A percentile compares a stretch with the other conserved stretches of the same genome.
phyloP scores from a whole-genome alignment of 1,140 invertebrate species.

The Mizuhopecten yessoensis region DNA sequence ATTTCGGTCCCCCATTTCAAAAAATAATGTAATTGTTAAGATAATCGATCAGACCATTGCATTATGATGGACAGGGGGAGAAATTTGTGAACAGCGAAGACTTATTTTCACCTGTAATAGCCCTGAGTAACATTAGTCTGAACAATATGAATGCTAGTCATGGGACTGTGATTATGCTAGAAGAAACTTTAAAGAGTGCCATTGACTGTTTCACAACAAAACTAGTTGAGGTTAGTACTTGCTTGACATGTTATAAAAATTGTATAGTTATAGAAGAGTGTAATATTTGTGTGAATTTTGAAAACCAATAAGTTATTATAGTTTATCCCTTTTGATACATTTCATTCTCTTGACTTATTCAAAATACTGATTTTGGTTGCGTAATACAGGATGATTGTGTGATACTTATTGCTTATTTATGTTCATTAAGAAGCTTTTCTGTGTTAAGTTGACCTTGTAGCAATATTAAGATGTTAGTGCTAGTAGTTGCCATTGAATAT shows the following conservation, averaged over 20 bases:
- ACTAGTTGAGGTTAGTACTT: background rate
- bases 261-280: background rate
- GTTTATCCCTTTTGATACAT: background rate
- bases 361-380: background rate
- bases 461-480: background rate
- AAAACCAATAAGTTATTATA: background rate
- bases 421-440: background rate
- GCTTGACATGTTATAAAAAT: background rate
- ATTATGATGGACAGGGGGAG: too few species aligned
- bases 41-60: too few species aligned
- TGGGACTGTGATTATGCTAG: background rate
- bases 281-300: background rate
- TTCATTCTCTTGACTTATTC: background rate
- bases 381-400: background rate
- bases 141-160: constrained; percentile 14
- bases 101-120: too few species aligned
- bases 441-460: background rate
- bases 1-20: too few species aligned
- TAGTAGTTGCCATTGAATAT: background rate
- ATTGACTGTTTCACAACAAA: background rate
- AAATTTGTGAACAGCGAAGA: too few species aligned
- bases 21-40: too few species aligned
- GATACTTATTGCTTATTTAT: background rate
- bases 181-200: background rate
- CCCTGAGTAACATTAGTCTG: too few species aligned